Evolutionary conservation across 2,888 invertebrate genomes (phyloP).

Genomic region (Crioceris asparagi): DNA sequence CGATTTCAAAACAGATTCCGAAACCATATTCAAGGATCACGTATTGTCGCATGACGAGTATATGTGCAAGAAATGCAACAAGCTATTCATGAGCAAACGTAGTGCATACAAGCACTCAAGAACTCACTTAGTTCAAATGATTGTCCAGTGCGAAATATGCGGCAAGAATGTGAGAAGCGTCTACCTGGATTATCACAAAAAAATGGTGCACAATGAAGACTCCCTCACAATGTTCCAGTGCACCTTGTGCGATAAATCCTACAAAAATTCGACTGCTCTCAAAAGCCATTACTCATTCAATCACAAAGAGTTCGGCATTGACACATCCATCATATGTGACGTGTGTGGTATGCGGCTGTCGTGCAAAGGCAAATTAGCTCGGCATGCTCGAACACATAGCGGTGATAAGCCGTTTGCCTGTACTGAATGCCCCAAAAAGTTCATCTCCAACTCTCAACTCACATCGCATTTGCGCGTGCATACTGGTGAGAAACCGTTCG

Average conservation of each 20-base stretch:
- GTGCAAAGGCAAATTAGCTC: conserved; percentile 24
- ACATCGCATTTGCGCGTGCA: conserved; percentile 22
- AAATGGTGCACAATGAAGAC: conserved; percentile 24
- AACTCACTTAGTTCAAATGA: conserved; percentile 23
- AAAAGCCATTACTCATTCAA: conserved; percentile 12
- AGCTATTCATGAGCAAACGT: conserved; percentile 18
- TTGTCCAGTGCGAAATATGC: conserved; percentile 26
- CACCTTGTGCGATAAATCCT: conserved; percentile 22
- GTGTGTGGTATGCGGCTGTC: conserved; percentile 30
- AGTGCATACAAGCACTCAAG: conserved; percentile 23
- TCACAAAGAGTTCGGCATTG: conserved; percentile 14
- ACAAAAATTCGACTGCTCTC: conserved; percentile 9
- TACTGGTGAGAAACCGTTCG: conserved; percentile 26
- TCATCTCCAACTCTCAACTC: conserved; percentile 28
- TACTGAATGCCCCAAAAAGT: conserved; percentile 16
- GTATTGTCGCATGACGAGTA: conserved; percentile 16
- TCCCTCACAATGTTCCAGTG: conserved; percentile 17
- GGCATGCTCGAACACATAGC: conserved; percentile 42
- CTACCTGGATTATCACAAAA: conserved; percentile 23
- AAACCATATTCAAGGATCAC: conserved; percentile 26
- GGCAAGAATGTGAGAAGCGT: conserved; percentile 22
- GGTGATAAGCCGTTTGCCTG: conserved; percentile 40
- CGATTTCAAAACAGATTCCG: conserved; percentile 21
- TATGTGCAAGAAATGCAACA: conserved; percentile 18
- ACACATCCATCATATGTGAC: conserved; percentile 31